These are phyloP conservation scores for Sebastolobus alascanus DNA, from an alignment of 2,797 vertebrate genomes.

Conservation along the genomic window DNA sequence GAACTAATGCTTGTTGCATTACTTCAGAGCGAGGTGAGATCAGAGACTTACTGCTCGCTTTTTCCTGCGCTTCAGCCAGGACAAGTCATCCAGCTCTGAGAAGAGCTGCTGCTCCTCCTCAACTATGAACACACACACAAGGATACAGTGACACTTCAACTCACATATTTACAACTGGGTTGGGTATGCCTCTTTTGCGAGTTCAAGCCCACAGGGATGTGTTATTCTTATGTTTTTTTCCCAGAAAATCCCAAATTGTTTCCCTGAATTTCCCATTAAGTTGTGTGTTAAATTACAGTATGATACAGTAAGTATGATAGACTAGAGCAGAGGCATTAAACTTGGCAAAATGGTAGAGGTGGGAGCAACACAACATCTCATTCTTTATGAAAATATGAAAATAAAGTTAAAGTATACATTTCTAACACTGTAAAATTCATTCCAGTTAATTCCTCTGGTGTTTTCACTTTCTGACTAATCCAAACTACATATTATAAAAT, in stretches of 20 bases:
- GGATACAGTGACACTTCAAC: conserved; percentile 40
- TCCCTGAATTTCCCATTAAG: conserved; percentile 11
- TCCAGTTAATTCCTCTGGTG: neutral
- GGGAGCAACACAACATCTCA: neutral
- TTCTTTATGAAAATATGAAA: conserved; percentile 1
- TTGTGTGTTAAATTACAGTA: neutral
- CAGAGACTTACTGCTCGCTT: conserved; percentile 91
- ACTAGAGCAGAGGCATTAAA: neutral
- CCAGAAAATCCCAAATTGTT: conserved; percentile 17
- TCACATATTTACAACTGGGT: conserved; percentile 33
- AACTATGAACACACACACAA: conserved; percentile 77
- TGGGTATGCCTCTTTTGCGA: neutral
- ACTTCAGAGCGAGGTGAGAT: conserved; percentile 45
- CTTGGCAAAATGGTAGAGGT: neutral
- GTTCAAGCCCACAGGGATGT: conserved; percentile 2
- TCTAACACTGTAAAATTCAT: neutral
- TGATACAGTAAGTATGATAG: neutral
- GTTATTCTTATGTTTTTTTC: neutral
- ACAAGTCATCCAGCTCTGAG: conserved; percentile 89
- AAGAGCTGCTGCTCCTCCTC: conserved; percentile 79
- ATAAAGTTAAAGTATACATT: neutral
- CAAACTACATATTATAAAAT: neutral
- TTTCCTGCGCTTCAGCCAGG: conserved; percentile 92
- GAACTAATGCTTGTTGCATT: conserved; percentile 21
- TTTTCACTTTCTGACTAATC: neutral